Conservation (phyloP, 2,888 invertebrate genomes). For the Vandiemenella viatica region DNA sequence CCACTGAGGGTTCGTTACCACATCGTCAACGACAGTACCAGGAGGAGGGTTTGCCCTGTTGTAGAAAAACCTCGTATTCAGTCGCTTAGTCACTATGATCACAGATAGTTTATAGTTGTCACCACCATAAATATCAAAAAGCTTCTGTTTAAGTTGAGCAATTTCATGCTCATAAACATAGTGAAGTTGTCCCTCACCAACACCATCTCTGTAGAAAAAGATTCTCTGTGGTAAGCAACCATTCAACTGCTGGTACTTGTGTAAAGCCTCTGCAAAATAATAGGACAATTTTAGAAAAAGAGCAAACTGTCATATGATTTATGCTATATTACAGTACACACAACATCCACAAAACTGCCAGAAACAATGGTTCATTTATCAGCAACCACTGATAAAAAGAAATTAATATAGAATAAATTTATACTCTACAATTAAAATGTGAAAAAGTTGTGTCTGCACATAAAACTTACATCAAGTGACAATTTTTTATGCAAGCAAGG, state of each 20-base stretch:
- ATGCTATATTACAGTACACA: too few relatives aligned
- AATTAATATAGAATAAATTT: too few relatives aligned
- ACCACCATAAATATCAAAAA: slow-evolving; percentile 9
- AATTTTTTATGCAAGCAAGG: too few relatives aligned
- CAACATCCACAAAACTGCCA: too few relatives aligned
- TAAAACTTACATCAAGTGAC: too few relatives aligned
- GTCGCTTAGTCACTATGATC: slow-evolving; percentile 76
- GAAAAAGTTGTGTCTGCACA: too few relatives aligned
- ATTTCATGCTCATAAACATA: slow-evolving; percentile 68
- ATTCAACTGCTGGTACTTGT: slow-evolving; percentile 37
- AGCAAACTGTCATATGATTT: neutral
- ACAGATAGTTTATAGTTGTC: slow-evolving; percentile 41
- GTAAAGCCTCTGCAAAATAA: slow-evolving; percentile 31
- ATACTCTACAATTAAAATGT: too few relatives aligned
- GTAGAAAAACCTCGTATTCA: slow-evolving; percentile 59
- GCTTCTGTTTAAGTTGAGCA: slow-evolving; percentile 25
- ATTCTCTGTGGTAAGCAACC: slow-evolving; percentile 47
- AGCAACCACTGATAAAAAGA: too few relatives aligned
- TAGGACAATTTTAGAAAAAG: too few relatives aligned
- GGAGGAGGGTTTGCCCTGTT: slow-evolving; percentile 52
- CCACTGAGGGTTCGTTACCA: slow-evolving; percentile 57
- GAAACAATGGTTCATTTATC: too few relatives aligned
- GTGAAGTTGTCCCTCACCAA: slow-evolving; percentile 79
- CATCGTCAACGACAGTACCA: slow-evolving; percentile 76
- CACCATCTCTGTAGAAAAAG: slow-evolving; percentile 83